Base-by-base conservation (phyloP, 2,888 invertebrate species). In the Archaeoteleia sp. region DNA sequence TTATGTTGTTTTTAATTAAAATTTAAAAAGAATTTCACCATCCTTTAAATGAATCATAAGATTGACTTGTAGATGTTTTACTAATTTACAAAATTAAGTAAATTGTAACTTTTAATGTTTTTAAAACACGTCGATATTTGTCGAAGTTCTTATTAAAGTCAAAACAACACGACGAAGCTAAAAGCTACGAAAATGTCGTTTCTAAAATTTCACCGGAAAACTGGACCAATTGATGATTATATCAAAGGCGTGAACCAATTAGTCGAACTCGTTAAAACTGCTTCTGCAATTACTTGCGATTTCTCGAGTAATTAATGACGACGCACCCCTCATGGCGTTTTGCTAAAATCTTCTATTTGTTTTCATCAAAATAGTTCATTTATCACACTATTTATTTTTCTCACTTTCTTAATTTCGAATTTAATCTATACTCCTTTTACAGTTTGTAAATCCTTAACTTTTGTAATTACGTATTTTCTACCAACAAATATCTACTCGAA, bases 201-300 rank as follows among this genome's bases (percentile, higher is more conserved):
- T 6, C n/a, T 6, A 10, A 12, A 34, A 10, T 34, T 34, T 5
- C 34, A 5, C 34, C 34, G 34, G 12, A 8, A 34, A 12, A 34
- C 34, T 8, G 5, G 30, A 30, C 30, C 30, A 30, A 30, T 30
- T 30, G 30, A 2, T n/a, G 30, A 30, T 30, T 30, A 30, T 8
- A 30, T 8, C 5, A 30, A 30, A 30, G 10, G 30, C 30, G 6
- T n/a, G n/a, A n/a, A n/a, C n/a, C n/a, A n/a, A n/a, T n/a, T n/a
- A 30, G 49, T 49, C 49, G 55, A 57, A 63, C 63, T 57, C 39
- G 51, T 63, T 63, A 55, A 57, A 57, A 48, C 34, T 32, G 27
- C 29, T 39, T 30, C 45, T 30, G 40, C 37, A 51, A 49, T 53
- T 35, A 14, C 30, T 45, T 27, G 20, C 32, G 17, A 32, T 39